A percentile compares a stretch with the other conserved stretches of the same genome.
Conservation (phyloP, 2,888 invertebrate species). For the Metopia argyrocephala region DNA sequence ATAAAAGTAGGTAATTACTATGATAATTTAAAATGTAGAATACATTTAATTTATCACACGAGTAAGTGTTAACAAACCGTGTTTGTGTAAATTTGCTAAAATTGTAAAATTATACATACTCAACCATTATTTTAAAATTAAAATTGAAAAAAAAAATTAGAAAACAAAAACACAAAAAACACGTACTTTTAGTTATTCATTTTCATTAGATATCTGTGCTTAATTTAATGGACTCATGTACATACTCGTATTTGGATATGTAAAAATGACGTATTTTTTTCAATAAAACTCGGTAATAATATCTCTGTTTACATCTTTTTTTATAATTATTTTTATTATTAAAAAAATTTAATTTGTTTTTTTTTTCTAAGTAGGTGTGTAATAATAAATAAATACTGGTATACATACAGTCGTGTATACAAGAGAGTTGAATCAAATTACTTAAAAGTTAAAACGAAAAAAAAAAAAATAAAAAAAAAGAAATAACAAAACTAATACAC, state of each 20-base stretch:
- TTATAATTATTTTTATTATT: neutral
- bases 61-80: neutral
- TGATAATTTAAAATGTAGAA: no score
- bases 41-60: neutral
- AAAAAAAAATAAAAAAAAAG: constrained; percentile 30
- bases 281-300: constrained; percentile 27
- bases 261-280: constrained; percentile 48
- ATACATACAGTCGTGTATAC: constrained; percentile 4
- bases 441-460: constrained; percentile 1
- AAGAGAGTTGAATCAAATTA: constrained; percentile 57
- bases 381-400: neutral
- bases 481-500: constrained; percentile 45
- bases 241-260: constrained; percentile 3
- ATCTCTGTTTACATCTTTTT: neutral
- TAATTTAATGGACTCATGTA: neutral
- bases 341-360: constrained; percentile 27
- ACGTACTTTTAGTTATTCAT: neutral
- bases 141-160: neutral
- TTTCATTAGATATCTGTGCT: neutral
- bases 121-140: neutral
- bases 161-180: neutral
- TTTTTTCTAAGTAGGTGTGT: constrained; percentile 46
- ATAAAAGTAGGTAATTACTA: no score
- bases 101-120: neutral
- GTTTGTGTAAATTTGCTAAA: neutral